Evolutionary conservation across 2,113 vertebrate species (phyloP), one percentile per base, ranked within the genome.

Genomic region (Alaudala cheleensis): DNA sequence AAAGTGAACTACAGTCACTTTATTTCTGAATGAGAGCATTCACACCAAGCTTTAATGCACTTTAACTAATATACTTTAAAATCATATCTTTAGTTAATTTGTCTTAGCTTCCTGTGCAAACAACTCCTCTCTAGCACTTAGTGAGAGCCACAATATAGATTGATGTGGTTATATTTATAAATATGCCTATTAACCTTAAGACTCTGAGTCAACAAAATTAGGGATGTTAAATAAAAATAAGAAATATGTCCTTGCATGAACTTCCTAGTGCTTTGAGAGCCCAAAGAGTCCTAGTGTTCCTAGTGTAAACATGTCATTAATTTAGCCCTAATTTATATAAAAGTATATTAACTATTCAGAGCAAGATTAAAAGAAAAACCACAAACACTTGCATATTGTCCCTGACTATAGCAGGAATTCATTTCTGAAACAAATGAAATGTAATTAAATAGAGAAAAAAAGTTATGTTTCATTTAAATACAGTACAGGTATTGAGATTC

Each of bases 21-120:
- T 86, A 93, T 65, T 92, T 94, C 92, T 96, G 92, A 97, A 96
- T 95, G 94, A 96, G 93, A 94, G 92, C 95, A 96, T 96, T 96
- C 94, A 95, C 92, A 83, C 95, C 82, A 51, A 82, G 80, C 82
- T 93, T 96, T 96, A 93, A 97, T 90, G 80, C 71, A 66, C 54
- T 95, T 93, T 73, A 93, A 92, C 74, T 91, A 95, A 95, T 96
- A 91, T 47, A 65, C 66, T 90, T 95, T 72, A 96, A 96, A 97
- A 95, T 97, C 87, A 88, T 95, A 95, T 94, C 94, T 96, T 96
- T 74, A 83, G 93, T 92, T 95, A 96, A 97, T 96, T 96, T 94
- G 85, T 94, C 94, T 96, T 86, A 95, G 77, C 88, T 96, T 96
- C 94, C 94, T 94, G 60, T 88, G 88, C 90, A 97, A 96, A 96